These are phyloP conservation scores for Aepyceros melampus DNA, from an alignment of 2,113 vertebrate genomes.

Conservation along the genomic window DNA sequence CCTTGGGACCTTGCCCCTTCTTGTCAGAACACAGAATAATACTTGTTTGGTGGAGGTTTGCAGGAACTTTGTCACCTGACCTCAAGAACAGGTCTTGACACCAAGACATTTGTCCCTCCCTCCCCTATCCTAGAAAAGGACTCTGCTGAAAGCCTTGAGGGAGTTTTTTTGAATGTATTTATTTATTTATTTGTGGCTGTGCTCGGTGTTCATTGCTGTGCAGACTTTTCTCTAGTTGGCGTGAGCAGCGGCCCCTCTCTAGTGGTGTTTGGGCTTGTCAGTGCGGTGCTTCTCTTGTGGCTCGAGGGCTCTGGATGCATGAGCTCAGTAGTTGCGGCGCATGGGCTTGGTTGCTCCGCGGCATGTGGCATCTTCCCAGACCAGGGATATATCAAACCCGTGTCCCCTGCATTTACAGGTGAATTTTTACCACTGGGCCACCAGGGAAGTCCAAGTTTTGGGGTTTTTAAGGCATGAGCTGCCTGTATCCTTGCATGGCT, in stretches of 20 bases:
- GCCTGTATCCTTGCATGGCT: neutral
- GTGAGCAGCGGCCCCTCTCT: neutral
- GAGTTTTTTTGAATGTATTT: neutral
- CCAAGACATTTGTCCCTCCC: neutral
- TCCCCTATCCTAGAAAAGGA: neutral
- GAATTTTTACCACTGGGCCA: neutral
- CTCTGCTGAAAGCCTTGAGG: neutral
- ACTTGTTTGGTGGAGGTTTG: neutral
- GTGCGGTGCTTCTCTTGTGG: neutral
- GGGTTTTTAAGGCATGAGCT: neutral
- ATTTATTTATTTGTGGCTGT: neutral
- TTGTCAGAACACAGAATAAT: neutral
- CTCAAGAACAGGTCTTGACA: neutral
- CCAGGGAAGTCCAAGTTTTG: neutral
- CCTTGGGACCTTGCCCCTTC: neutral
- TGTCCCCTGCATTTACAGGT: neutral
- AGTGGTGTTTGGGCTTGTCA: neutral
- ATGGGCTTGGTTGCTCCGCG: rapidly evolving
- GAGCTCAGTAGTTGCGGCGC: neutral
- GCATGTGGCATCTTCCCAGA: neutral
- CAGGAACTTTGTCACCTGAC: neutral
- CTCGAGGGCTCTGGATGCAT: neutral
- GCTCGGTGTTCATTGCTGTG: neutral
- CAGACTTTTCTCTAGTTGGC: neutral
- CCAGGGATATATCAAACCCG: neutral